phyloP scores from a whole-genome alignment of 2,888 invertebrate genomes.

The Epirrita christyi region DNA sequence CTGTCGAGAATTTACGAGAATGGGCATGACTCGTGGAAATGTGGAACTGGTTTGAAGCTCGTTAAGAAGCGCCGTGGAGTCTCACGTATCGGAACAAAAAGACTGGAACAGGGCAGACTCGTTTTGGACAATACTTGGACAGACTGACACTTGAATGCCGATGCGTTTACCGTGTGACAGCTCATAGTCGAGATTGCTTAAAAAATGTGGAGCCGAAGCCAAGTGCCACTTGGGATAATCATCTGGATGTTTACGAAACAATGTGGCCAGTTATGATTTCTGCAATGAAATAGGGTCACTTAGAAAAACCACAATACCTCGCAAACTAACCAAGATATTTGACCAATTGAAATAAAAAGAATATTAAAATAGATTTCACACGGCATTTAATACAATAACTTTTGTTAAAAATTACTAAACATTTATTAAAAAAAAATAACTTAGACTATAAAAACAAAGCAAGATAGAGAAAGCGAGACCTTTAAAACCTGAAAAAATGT shows the following conservation, averaged over 20 bases:
- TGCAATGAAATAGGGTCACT: too few relatives aligned
- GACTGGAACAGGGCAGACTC: conserved; percentile 63
- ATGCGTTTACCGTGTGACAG: conserved; percentile 66
- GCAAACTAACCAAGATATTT: too few relatives aligned
- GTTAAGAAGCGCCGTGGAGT: conserved; percentile 77
- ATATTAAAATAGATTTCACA: too few relatives aligned
- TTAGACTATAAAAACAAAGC: too few relatives aligned
- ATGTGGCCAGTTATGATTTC: conserved; percentile 4
- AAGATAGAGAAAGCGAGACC: too few relatives aligned
- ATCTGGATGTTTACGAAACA: conserved; percentile 11
- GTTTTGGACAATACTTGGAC: conserved; percentile 75
- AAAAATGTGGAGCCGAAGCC: conserved; percentile 18
- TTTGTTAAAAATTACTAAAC: too few relatives aligned
- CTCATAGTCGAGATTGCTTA: conserved; percentile 37
- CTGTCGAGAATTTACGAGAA: conserved; percentile 69
- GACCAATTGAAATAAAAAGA: too few relatives aligned
- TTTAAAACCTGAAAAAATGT: too few relatives aligned
- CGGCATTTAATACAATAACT: too few relatives aligned
- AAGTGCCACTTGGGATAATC: conserved; percentile 15
- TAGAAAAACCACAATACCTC: too few relatives aligned
- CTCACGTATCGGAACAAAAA: conserved; percentile 79
- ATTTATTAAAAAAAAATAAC: too few relatives aligned
- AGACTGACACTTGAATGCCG: conserved; percentile 74
- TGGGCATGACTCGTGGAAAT: conserved; percentile 73
- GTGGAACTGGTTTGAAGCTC: conserved; percentile 77